A percentile compares a stretch with the other conserved stretches of the same genome.
Evolutionary conservation across 2,113 vertebrate species (phyloP).

Genomic region (Cyprinus carpio): DNA sequence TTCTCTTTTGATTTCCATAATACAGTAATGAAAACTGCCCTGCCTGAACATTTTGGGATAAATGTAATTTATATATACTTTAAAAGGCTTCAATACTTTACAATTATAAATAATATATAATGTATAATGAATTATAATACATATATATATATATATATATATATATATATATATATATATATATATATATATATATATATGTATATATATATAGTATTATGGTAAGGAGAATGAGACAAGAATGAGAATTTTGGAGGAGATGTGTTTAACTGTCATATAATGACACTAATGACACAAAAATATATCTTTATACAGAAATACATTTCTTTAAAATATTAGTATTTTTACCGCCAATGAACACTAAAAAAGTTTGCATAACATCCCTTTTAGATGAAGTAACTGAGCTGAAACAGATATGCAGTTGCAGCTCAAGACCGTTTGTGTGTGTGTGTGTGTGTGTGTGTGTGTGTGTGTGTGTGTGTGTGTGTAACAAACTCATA

Average conservation of each 20-base stretch:
- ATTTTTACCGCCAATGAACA: not conserved
- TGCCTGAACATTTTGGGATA: not conserved
- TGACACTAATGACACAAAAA: not conserved
- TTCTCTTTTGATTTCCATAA: not conserved
- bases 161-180: too few species aligned
- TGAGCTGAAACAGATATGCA: constrained; percentile 26
- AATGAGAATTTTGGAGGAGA: not conserved
- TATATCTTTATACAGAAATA: not conserved
- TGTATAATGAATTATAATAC: too few species aligned
- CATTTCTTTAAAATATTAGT: not conserved
- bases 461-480: not conserved
- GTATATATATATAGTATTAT: not conserved
- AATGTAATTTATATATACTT: not conserved
- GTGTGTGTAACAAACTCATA: not conserved
- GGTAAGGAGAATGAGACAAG: not conserved
- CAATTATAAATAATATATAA: too few species aligned
- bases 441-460: constrained; percentile 2
- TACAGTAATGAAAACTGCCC: not conserved
- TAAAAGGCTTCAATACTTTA: not conserved
- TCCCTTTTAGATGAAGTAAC: not conserved
- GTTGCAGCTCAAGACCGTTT: not conserved
- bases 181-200: too few species aligned
- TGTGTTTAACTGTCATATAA: not conserved
- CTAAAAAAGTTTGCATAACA: not conserved
- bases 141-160: too few species aligned